Evolutionary conservation across 1,140 invertebrate species (phyloP), one percentile per base, ranked within the genome.

Genomic region (Argopecten irradians): DNA sequence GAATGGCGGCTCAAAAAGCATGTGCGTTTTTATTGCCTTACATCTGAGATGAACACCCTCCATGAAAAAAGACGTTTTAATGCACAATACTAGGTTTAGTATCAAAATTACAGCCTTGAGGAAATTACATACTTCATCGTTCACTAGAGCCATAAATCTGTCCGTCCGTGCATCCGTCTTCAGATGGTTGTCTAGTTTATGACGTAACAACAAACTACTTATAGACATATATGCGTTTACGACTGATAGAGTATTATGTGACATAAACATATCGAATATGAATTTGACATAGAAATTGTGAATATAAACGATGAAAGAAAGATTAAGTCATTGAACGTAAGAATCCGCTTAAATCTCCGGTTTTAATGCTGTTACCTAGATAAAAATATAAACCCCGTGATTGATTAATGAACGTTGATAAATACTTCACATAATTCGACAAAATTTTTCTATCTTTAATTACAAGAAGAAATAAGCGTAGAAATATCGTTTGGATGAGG

Each of bases 1-100:
- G 55, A n/a, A 16, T 71, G 55, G 55, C 55, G 55, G 55, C 55
- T 28, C 55, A 71, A 71, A n/a, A 71, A 71, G 55, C 55, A n/a
- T 71, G 55, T 71, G 55, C 28, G 22, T 28, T n/a, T 71, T 71
- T 71, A 71, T 71, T n/a, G 28, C 22, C n/a, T 71, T n/a, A 28
- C 13, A 71, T 71, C 16, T 2, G 55, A 71, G 55, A 28, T 71
- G 55, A 71, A 71, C n/a, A n/a, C 55, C n/a, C 55, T 71, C 55
- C 55, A 71, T n/a, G 5, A n/a, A 71, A 71, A 71, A 28, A 55
- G n/a, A 16, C 14, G 55, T 22, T 71, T 28, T 71, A 16, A 71
- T 71, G 55, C 28, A 71, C 16, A 28, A 71, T 71, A n/a, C 55
- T 11, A 5, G n/a, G 55, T 71, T 71, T 71, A 71, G 19, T 71